These are phyloP conservation scores for Thaumetopoea pityocampa DNA, from an alignment of 1,140 invertebrate genomes.

Conservation along the genomic window DNA sequence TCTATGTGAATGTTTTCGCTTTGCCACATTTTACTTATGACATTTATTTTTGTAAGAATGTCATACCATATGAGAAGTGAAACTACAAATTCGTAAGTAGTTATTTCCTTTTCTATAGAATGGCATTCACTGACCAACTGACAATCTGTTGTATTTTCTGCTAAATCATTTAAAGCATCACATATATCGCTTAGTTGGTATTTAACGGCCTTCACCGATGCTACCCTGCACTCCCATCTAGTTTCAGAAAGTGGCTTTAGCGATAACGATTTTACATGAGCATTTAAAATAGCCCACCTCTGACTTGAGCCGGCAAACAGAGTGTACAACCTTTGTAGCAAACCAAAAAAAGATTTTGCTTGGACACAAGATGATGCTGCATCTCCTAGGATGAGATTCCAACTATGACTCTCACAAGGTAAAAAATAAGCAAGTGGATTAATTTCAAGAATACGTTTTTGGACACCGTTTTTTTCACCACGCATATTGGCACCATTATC, in stretches of 20 bases:
- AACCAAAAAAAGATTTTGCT: conserved; percentile 26
- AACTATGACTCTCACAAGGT: conserved; percentile 27
- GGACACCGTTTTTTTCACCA: conserved; percentile 30
- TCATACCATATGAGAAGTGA: too few relatives aligned
- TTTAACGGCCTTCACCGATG: conserved; percentile 12
- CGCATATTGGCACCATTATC: conserved; percentile 32
- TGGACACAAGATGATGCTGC: conserved; percentile 14
- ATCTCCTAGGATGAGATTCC: conserved; percentile 25
- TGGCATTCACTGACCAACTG: conserved; percentile 19
- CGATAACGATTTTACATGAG: conserved; percentile 15
- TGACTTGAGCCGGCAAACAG: conserved; percentile 21
- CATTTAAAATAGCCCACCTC: conserved; percentile 19
- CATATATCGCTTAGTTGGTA: conserved; percentile 19
- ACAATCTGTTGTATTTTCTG: conserved; percentile 23
- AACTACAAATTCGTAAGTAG: conserved; percentile 8
- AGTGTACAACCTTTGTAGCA: conserved; percentile 15
- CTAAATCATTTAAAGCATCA: conserved; percentile 22
- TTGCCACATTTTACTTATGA: too few relatives aligned
- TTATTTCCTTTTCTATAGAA: conserved; percentile 10
- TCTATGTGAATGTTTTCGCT: conserved; percentile 16
- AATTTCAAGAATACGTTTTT: conserved; percentile 23
- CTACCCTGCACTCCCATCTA: conserved; percentile 17
- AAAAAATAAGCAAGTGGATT: conserved; percentile 21
- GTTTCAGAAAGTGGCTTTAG: conserved; percentile 4
- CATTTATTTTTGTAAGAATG: too few relatives aligned